Evolutionary conservation across 2,113 vertebrate genomes (phyloP), one percentile per base, ranked within the genome.

Genomic region (Myanophis thanlyinensis): DNA sequence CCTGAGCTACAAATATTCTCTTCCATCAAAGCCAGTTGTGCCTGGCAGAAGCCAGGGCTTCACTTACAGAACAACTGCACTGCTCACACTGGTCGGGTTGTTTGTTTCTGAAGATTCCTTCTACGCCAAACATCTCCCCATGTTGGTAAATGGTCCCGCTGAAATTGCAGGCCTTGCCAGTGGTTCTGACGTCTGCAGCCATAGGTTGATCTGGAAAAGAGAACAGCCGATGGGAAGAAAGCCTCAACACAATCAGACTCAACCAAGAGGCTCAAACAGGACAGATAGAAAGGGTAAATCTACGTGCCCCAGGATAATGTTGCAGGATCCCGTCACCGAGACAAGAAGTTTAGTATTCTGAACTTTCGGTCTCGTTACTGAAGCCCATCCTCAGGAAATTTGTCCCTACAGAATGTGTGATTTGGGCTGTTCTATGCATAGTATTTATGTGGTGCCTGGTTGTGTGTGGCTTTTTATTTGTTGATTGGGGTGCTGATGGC

Each of bases 21-120:
- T 62, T 5, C 27, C 11, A 62, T 35, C 62, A 22, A 80, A 80
- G 18, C 35, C 10, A 95, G 51, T 35, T 0, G 89, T 80, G 73
- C 25, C 59, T 86, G 94, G 84, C 85, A 91, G 49, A 62, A 11
- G 30, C 90, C 35, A 93, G 35, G n/a, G 0, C 30, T 27, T 88
- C 92, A 97, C 98, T 97, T 97, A 98, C 98, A 91, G 98, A 98
- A 95, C 98, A 98, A 94, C 97, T 98, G 96, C 98, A 98, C 93
- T 98, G 98, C 90, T 97, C 97, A 88, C 98, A 98, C 40, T 98
- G 98, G 95, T 98, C 98, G 92, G 97, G 96, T 95, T 98, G 98
- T 85, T 97, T 97, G 93, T 98, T 98, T 94, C 97, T 97, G 96
- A 98, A 98, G 51, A 98, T 97, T 9, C 98, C 98, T 91, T 98